Percentiles rank a stretch among this genome's conserved stretches.
These are phyloP conservation scores for Corynorhinus townsendii DNA, from an alignment of 2,113 vertebrate species.

Conservation along the genomic window DNA sequence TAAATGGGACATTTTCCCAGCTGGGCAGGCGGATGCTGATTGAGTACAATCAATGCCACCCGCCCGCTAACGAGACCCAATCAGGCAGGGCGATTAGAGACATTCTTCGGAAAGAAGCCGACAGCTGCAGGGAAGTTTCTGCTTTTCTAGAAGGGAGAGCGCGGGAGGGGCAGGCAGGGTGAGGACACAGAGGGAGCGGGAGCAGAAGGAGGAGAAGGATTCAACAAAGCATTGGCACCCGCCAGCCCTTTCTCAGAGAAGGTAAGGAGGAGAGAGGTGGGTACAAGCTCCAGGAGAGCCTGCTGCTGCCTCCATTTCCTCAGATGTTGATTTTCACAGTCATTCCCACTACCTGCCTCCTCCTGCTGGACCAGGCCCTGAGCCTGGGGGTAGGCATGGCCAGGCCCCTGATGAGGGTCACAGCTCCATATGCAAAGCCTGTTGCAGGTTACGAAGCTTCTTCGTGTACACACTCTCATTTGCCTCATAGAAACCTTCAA, in stretches of 20 bases:
- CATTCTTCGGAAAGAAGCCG: slow-evolving; percentile 71
- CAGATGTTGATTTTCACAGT: background rate
- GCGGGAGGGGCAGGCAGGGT: background rate
- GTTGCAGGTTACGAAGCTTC: background rate
- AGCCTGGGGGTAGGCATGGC: no score
- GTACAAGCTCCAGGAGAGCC: background rate
- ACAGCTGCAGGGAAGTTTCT: slow-evolving; percentile 65
- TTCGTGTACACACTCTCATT: background rate
- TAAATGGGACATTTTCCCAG: slow-evolving; percentile 74
- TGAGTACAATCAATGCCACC: slow-evolving; percentile 74
- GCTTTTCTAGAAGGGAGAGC: slow-evolving; percentile 40
- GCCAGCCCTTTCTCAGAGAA: background rate
- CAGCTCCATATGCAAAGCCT: background rate
- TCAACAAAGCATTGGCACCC: background rate
- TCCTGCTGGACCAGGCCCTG: background rate
- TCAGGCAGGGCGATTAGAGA: slow-evolving; percentile 73
- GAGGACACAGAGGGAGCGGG: background rate
- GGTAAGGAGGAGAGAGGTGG: background rate
- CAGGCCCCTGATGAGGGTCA: background rate
- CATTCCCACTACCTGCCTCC: background rate
- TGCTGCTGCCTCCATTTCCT: background rate
- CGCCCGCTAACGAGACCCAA: slow-evolving; percentile 73
- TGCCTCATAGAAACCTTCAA: background rate
- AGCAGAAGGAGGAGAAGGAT: background rate
- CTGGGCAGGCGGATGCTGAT: slow-evolving; percentile 72